Percentiles rank a stretch among this genome's conserved stretches.
phyloP scores from a whole-genome alignment of 2,888 invertebrate species.

The Melipona bicolor region DNA sequence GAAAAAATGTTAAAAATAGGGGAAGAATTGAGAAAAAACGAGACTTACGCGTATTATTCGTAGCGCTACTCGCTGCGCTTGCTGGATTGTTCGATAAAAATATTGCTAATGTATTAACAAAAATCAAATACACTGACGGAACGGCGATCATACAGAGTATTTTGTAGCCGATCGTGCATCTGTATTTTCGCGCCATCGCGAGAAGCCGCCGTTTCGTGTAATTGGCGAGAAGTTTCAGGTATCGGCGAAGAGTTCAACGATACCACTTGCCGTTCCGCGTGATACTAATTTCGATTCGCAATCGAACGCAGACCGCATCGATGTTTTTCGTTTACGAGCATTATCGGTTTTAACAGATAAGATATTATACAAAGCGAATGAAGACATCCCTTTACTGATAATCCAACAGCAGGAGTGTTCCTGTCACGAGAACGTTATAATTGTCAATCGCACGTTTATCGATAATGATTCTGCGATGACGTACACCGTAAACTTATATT shows the following conservation, averaged over 20 bases:
- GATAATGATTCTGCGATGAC: too few relatives aligned
- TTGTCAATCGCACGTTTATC: constrained; percentile 15
- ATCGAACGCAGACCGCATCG: constrained; percentile 46
- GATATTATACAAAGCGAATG: constrained; percentile 63
- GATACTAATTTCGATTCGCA: constrained; percentile 68
- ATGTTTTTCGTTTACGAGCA: constrained; percentile 60
- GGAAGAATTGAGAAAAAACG: not conserved
- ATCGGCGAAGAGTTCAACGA: constrained; percentile 8
- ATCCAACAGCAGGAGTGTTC: constrained; percentile 47
- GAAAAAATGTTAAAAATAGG: not conserved
- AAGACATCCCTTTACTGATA: constrained; percentile 61
- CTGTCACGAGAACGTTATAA: not conserved
- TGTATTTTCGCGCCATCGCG: constrained; percentile 76
- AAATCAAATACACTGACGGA: constrained; percentile 77
- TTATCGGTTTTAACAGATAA: constrained; percentile 66
- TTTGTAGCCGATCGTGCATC: constrained; percentile 76
- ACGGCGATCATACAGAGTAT: constrained; percentile 77
- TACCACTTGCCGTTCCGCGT: constrained; percentile 59
- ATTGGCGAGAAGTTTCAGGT: not conserved
- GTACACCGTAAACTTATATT: not conserved
- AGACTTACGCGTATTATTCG: constrained; percentile 71
- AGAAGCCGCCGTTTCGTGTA: not conserved
- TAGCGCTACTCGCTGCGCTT: constrained; percentile 23
- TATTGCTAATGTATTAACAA: constrained; percentile 69
- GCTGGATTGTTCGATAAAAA: constrained; percentile 53